Evolutionary conservation across 35 echinoderm and acorn worm species (phyloP), one percentile per base, ranked within the genome.

Genomic region (Hemicentrotus pulcherrimus): DNA sequence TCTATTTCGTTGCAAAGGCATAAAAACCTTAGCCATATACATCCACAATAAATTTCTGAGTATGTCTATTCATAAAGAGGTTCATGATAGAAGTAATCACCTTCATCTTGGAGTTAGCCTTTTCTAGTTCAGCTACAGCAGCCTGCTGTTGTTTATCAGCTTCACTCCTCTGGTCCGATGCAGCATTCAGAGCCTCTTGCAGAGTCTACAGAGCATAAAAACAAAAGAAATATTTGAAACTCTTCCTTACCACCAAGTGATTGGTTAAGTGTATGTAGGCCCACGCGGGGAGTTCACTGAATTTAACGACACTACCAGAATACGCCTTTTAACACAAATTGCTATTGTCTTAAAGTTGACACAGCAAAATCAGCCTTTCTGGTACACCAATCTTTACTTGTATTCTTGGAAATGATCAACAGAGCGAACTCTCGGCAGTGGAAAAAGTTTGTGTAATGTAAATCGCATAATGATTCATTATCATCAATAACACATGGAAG

Each of bases 141-240:
- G 96, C 71, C 15, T 58, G 24, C 10, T 94, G 61, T 86, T 96
- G 85, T 59, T 97, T 61, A 47, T 96, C 94, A 13, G 85, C 88
- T 18, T 92, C 86, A 41, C 90, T 92, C 8, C 93, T 94, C 86
- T 96, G 86, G 58, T 94, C 91, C 32, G 89, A 47, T 32, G 94
- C 16, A 30, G 32, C 71, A 30, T 94, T 60, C 70, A 96, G 65
- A 15, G 89, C 92, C 47, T 96, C 88, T 86, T 96, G 89, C 55
- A 96, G 47, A 47, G 91, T 96, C 95, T 96, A 41, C 32, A 89
- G 16, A 22, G 32, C 10, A 46, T 8, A 41, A 32, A 9, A 89
- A 33, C 7, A 31, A 41, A 33, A 71, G 19, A 24, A 71, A 55
- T 12, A 11, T 24, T 19, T 28, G 50, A 10, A 55, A 2, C 15